phyloP scores from a whole-genome alignment of 2,888 invertebrate genomes.

The Yponomeuta malinellus region DNA sequence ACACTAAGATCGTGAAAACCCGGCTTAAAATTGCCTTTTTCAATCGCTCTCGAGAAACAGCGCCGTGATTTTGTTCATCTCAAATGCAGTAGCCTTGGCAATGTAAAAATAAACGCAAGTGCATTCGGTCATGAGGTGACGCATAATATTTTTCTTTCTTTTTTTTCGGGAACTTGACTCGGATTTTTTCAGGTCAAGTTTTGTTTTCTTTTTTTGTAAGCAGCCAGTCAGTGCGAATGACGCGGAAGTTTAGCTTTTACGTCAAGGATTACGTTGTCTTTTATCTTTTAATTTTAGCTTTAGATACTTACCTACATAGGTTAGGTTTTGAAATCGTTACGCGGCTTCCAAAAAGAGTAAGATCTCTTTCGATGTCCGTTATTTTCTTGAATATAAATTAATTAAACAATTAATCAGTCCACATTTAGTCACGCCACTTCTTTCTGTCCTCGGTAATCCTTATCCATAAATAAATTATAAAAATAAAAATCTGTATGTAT shows the following conservation, averaged over 20 bases:
- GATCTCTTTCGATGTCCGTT: no score
- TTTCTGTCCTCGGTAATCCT: no score
- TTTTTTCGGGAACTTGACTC: slow-evolving; percentile 54
- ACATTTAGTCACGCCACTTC: no score
- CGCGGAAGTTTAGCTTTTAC: background rate
- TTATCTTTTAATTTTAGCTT: background rate
- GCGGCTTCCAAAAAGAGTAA: no score
- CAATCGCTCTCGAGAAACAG: background rate
- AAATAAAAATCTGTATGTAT: background rate
- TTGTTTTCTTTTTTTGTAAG: slow-evolving; percentile 7
- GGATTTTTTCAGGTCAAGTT: slow-evolving; percentile 38
- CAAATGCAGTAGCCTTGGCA: background rate
- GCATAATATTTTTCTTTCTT: slow-evolving; percentile 20
- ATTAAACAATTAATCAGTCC: no score
- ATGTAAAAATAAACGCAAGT: slow-evolving; percentile 17
- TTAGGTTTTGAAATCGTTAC: no score
- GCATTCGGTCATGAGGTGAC: slow-evolving; percentile 26
- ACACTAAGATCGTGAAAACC: no score
- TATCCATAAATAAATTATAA: background rate
- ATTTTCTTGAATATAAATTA: no score
- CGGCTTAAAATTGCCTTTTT: no score
- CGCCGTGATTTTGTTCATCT: background rate
- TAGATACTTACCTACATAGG: background rate
- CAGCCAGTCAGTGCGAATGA: background rate
- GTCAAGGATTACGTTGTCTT: background rate